phyloP scores from a whole-genome alignment of 2,797 vertebrate species.

The Microtus obscurus region DNA sequence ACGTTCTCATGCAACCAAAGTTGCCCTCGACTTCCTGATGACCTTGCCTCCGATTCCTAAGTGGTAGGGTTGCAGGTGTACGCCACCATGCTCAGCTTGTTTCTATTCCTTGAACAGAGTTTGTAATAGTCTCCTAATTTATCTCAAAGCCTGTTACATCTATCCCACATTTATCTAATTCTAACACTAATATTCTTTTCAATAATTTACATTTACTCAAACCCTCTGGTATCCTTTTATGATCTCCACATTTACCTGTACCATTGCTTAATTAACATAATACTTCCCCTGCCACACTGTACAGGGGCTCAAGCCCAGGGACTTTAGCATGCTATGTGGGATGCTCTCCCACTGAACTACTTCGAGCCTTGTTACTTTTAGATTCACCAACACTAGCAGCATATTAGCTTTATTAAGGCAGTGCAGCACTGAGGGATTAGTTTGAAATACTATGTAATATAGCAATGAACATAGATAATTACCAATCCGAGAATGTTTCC shows the following conservation, averaged over 20 bases:
- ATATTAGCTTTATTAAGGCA: background rate
- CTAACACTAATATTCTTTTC: background rate
- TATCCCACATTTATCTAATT: background rate
- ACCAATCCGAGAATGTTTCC: slow-evolving; percentile 18
- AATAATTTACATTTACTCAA: slow-evolving; percentile 11
- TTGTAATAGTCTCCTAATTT: background rate
- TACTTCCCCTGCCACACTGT: background rate
- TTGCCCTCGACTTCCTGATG: too few species aligned
- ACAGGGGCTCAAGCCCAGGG: background rate
- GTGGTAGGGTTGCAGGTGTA: background rate
- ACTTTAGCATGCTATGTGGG: background rate
- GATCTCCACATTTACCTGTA: background rate
- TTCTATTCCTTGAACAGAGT: background rate
- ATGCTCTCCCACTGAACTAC: background rate
- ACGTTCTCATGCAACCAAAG: background rate
- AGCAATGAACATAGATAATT: background rate
- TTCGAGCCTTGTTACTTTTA: background rate
- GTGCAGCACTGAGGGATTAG: slow-evolving; percentile 26
- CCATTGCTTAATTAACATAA: background rate
- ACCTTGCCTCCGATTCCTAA: background rate
- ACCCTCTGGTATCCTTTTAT: background rate
- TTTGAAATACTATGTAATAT: background rate
- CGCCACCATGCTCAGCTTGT: background rate
- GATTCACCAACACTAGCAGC: slow-evolving; percentile 17
- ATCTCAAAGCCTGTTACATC: background rate